Evolutionary conservation across 2,113 vertebrate species (phyloP).

Genomic region (Notothenia rossii): DNA sequence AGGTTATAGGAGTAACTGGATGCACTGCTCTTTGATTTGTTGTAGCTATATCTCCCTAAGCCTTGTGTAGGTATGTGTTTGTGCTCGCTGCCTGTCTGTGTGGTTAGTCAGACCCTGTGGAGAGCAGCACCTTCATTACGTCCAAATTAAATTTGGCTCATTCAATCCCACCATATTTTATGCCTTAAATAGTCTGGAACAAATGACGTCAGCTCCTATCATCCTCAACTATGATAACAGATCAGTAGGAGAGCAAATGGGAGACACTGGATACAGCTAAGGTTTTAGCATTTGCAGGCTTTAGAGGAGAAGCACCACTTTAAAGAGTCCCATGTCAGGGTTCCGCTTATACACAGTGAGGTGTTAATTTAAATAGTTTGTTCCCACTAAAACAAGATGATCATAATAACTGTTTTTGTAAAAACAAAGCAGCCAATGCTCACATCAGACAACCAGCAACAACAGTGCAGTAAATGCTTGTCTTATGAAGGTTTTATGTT

Average conservation of each 20-base stretch:
- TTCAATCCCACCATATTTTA: constrained; percentile 29
- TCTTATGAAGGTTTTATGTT: constrained; percentile 4
- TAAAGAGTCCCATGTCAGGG: constrained; percentile 13
- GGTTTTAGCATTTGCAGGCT: not conserved
- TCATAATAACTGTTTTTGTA: not conserved
- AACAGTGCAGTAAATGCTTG: not conserved
- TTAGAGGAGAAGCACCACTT: not conserved
- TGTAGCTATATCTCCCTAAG: not conserved
- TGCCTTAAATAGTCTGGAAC: constrained; percentile 34
- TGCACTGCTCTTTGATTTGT: not conserved
- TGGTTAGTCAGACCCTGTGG: not conserved
- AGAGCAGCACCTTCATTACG: constrained; percentile 16
- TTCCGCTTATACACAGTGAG: constrained; percentile 6
- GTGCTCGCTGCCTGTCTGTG: constrained; percentile 8
- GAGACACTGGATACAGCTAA: not conserved
- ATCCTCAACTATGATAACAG: constrained; percentile 12
- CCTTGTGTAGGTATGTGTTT: constrained; percentile 2
- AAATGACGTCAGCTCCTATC: constrained; percentile 15
- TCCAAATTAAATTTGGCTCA: constrained; percentile 37
- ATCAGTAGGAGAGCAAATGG: constrained; percentile 3
- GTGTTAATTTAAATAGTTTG: not conserved
- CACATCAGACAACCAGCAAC: not conserved
- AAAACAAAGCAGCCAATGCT: not conserved
- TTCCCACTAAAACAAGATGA: not conserved
- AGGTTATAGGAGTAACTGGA: not conserved